A percentile compares a stretch with the other conserved stretches of the same genome.
Evolutionary conservation across 2,888 invertebrate genomes (phyloP).

Genomic region (Plagodis pulveraria): DNA sequence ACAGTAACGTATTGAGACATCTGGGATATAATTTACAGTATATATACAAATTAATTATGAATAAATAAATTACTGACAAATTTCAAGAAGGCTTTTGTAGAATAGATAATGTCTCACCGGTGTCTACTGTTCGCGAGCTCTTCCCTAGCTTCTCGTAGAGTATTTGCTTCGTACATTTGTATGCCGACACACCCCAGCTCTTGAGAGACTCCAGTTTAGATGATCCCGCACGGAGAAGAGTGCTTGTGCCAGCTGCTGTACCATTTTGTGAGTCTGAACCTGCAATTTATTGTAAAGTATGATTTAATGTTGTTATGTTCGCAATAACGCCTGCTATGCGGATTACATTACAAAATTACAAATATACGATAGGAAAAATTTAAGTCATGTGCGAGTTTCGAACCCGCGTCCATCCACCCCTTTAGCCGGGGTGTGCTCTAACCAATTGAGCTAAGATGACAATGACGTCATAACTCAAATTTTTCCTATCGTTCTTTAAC

Average conservation of each 20-base stretch:
- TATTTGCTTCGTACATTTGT: constrained; percentile 98
- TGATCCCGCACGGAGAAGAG: constrained; percentile 87
- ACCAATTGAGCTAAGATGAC: too few species aligned
- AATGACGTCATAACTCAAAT: too few species aligned
- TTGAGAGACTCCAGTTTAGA: constrained; percentile 96
- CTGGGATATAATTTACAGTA: too few species aligned
- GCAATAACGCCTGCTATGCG: not conserved
- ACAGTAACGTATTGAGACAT: too few species aligned
- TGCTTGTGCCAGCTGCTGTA: constrained; percentile 73
- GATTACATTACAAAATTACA: too few species aligned
- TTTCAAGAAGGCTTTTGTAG: not conserved
- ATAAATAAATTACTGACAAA: not conserved
- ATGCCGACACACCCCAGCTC: constrained; percentile 99
- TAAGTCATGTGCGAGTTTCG: too few species aligned
- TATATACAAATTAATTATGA: not conserved
- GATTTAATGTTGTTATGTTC: too few species aligned
- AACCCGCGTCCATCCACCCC: too few species aligned
- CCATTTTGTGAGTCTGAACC: constrained; percentile 87
- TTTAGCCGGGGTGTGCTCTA: too few species aligned
- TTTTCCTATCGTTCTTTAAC: too few species aligned
- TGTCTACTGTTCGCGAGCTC: constrained; percentile 94
- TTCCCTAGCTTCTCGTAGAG: constrained; percentile 98
- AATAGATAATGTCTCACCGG: constrained; percentile 79
- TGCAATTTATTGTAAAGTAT: constrained; percentile 28
- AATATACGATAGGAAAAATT: too few species aligned